Percentiles rank a stretch among this genome's conserved stretches.
phyloP scores from a whole-genome alignment of 2,888 invertebrate species.

The Nezara viridula region DNA sequence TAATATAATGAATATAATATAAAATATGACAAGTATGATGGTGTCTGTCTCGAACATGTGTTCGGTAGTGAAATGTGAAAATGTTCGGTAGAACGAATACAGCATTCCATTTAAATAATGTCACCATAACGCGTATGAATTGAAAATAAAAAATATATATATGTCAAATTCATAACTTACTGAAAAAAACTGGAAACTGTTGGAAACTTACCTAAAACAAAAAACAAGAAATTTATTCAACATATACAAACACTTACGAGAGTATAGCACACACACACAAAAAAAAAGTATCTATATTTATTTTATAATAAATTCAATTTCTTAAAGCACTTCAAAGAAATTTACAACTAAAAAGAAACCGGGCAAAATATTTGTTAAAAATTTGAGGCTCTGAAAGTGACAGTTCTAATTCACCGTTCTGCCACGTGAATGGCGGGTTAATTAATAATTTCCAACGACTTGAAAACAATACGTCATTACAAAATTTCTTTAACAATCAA shows the following conservation, averaged over 20 bases:
- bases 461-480: too few species aligned
- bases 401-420: not conserved
- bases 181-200: too few species aligned
- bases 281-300: not conserved
- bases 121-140: not conserved
- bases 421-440: not conserved
- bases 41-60: too few species aligned
- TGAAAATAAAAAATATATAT: too few species aligned
- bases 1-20: not conserved
- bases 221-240: not conserved
- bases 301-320: not conserved
- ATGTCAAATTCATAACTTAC: too few species aligned
- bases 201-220: not conserved
- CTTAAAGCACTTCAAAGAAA: not conserved
- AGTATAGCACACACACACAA: too few species aligned
- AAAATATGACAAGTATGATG: not conserved
- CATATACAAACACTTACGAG: not conserved
- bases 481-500: too few species aligned
- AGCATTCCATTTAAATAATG: not conserved
- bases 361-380: not conserved
- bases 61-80: too few species aligned
- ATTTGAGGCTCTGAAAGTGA: not conserved
- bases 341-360: too few species aligned
- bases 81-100: not conserved
- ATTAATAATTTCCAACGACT: too few species aligned